These are phyloP conservation scores for Coenobita brevimanus DNA, from an alignment of 1,140 invertebrate species.

Conservation along the genomic window DNA sequence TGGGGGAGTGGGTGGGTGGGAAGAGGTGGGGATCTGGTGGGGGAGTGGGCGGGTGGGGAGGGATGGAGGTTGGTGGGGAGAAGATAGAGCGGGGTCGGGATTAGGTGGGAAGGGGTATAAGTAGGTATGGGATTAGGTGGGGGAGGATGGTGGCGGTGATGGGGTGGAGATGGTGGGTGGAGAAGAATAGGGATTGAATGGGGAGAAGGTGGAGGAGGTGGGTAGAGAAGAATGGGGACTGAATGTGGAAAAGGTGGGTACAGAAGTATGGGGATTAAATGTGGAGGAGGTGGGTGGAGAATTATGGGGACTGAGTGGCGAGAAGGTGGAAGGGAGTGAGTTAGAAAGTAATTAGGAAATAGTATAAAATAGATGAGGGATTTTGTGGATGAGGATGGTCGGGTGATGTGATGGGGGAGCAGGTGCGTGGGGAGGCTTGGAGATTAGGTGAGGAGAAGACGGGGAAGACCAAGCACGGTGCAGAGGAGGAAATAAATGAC, in stretches of 20 bases:
- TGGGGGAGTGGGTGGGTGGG: not conserved
- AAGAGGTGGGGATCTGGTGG: not conserved
- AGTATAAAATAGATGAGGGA: no score
- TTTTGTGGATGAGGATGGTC: no score
- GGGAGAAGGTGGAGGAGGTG: not conserved
- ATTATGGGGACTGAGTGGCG: no score
- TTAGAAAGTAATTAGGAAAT: no score
- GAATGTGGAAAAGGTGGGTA: not conserved
- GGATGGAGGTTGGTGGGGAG: not conserved
- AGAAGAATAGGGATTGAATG: not conserved
- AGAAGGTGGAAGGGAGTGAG: no score
- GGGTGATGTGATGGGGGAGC: no score
- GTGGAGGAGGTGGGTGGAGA: conserved; percentile 2
- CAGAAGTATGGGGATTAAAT: conserved; percentile 5
- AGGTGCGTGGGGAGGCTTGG: no score
- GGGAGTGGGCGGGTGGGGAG: not conserved
- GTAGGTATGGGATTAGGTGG: not conserved
- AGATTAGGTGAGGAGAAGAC: no score
- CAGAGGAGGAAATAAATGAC: no score
- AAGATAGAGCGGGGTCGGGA: not conserved
- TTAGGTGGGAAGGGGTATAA: not conserved
- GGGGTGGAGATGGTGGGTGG: not conserved
- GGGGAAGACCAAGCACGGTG: no score
- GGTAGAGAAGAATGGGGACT: not conserved
- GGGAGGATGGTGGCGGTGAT: not conserved